phyloP scores from a whole-genome alignment of 2,797 vertebrate genomes.

The Myoxocephalus aenaeus region DNA sequence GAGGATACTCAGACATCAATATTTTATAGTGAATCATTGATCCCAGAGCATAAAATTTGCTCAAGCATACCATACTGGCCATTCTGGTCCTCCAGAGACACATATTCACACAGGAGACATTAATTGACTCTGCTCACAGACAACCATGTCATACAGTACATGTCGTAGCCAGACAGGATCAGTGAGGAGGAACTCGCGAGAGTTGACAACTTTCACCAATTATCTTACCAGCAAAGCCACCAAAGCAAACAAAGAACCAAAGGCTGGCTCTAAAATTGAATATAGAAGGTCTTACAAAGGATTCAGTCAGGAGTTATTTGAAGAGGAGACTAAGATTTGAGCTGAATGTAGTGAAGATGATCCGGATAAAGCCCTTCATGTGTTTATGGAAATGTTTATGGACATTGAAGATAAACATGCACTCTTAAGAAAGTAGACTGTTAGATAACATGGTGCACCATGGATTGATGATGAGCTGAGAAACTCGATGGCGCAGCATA shows the following conservation, averaged over 20 bases:
- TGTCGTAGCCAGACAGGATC: slow-evolving; percentile 16
- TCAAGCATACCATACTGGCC: background rate
- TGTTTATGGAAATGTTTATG: too few species aligned
- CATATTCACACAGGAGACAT: slow-evolving; percentile 17
- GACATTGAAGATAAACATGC: background rate
- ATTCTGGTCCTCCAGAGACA: slow-evolving; percentile 26
- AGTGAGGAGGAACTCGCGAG: background rate
- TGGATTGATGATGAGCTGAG: background rate
- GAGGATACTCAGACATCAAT: slow-evolving; percentile 34
- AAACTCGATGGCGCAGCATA: background rate
- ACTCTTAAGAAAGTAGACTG: background rate
- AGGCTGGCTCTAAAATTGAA: too few species aligned
- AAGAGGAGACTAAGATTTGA: background rate
- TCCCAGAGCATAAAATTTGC: slow-evolving; percentile 43
- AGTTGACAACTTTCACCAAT: background rate
- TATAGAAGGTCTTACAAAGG: too few species aligned
- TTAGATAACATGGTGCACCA: background rate
- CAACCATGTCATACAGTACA: background rate
- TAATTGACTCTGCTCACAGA: slow-evolving; percentile 22
- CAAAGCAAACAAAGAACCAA: background rate
- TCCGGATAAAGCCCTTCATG: too few species aligned
- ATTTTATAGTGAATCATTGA: slow-evolving; percentile 50
- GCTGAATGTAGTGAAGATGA: background rate
- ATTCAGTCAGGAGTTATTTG: background rate
- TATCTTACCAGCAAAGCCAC: background rate